Evolutionary conservation across 1,140 invertebrate species (phyloP).

Genomic region (Asobara japonica): DNA sequence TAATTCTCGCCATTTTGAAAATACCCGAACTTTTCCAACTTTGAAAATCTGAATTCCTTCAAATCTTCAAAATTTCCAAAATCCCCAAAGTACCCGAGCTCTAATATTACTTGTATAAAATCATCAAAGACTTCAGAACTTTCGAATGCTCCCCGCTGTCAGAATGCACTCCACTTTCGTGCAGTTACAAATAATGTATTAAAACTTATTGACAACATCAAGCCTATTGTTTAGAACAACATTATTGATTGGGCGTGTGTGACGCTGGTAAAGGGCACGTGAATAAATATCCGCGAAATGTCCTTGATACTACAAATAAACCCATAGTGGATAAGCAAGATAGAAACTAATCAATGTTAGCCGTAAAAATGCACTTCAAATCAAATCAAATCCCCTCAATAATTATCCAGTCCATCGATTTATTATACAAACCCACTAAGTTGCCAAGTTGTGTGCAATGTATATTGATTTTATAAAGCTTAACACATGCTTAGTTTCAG

Average conservation of each 20-base stretch:
- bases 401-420: not conserved
- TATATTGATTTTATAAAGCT: not conserved
- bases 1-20: too few species aligned
- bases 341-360: not conserved
- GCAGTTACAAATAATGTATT: too few species aligned
- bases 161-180: too few species aligned
- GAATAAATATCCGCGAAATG: not conserved
- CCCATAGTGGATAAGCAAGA: not conserved
- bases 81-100: too few species aligned
- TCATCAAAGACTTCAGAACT: too few species aligned
- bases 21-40: too few species aligned
- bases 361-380: not conserved
- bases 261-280: not conserved
- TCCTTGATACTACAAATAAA: constrained; percentile 8
- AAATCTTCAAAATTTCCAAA: too few species aligned
- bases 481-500: not conserved
- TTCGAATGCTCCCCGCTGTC: too few species aligned
- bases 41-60: too few species aligned
- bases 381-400: not conserved
- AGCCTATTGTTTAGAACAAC: not conserved
- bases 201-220: not conserved
- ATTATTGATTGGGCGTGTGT: not conserved
- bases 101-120: too few species aligned
- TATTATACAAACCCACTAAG: not conserved
- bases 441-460: not conserved